Percentiles rank a stretch among this genome's conserved stretches.
These are phyloP conservation scores for Cacoxenus indagator DNA, from an alignment of 2,888 invertebrate species.

Conservation along the genomic window DNA sequence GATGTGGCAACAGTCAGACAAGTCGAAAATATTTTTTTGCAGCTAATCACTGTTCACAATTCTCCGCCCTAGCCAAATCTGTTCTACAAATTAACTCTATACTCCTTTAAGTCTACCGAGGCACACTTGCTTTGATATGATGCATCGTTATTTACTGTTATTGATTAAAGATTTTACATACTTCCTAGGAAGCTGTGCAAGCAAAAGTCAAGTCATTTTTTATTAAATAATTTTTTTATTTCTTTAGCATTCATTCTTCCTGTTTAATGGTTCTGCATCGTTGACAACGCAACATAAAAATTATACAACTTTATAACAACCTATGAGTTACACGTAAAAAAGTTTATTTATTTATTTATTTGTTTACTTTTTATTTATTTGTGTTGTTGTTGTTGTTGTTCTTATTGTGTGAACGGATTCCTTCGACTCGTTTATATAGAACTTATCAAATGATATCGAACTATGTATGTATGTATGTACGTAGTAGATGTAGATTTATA, in stretches of 20 bases:
- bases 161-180: too few species aligned
- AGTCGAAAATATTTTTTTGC: too few species aligned
- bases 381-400: neutral
- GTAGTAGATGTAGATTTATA: conserved; percentile 27
- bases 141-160: too few species aligned
- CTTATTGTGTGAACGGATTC: conserved; percentile 27
- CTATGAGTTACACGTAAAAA: conserved; percentile 63
- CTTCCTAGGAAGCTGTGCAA: too few species aligned
- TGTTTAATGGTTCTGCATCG: neutral
- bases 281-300: conserved; percentile 37
- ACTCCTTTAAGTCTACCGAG: too few species aligned
- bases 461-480: conserved; percentile 32
- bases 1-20: too few species aligned
- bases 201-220: neutral
- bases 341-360: conserved; percentile 1
- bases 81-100: too few species aligned
- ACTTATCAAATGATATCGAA: neutral
- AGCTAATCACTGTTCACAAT: too few species aligned
- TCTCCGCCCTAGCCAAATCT: too few species aligned
- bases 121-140: too few species aligned
- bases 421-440: neutral
- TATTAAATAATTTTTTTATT: neutral
- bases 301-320: conserved; percentile 55
- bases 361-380: neutral
- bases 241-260: neutral